Percentiles rank a stretch among this genome's conserved stretches.
Evolutionary conservation across 2,113 vertebrate species (phyloP).

Genomic region (Aptenodytes forsteri): DNA sequence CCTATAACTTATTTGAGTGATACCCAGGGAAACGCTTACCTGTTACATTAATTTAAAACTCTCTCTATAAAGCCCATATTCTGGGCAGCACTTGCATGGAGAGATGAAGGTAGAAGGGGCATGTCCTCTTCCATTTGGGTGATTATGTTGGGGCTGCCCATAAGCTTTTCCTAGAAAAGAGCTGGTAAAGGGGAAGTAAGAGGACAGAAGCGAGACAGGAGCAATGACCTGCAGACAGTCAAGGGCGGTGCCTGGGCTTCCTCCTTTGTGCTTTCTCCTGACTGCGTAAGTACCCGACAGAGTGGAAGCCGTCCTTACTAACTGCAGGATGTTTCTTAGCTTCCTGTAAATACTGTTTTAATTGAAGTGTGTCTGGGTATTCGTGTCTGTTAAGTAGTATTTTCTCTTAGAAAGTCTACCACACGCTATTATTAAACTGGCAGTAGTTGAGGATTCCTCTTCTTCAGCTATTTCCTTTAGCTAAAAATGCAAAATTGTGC

Average conservation of each 20-base stretch:
- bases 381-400: slow-evolving; percentile 1
- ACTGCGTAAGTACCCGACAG: not conserved
- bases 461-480: slow-evolving; percentile 24
- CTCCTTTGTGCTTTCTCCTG: not conserved
- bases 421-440: not conserved
- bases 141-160: not conserved
- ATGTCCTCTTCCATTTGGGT: not conserved
- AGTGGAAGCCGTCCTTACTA: not conserved
- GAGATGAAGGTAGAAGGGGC: not conserved
- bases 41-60: not conserved
- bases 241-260: not conserved
- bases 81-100: not conserved
- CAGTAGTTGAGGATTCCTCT: not conserved
- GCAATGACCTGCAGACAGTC: not conserved
- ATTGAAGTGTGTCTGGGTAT: slow-evolving; percentile 1
- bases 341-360: not conserved
- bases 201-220: not conserved
- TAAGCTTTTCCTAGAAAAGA: not conserved
- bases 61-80: not conserved
- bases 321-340: not conserved
- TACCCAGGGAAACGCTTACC: not conserved
- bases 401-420: not conserved
- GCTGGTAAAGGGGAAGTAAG: not conserved
- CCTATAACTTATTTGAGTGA: not conserved
- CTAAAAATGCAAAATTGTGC: slow-evolving; percentile 12